Conservation (phyloP, 2,888 invertebrate genomes). For the Dendrolimus pini region DNA sequence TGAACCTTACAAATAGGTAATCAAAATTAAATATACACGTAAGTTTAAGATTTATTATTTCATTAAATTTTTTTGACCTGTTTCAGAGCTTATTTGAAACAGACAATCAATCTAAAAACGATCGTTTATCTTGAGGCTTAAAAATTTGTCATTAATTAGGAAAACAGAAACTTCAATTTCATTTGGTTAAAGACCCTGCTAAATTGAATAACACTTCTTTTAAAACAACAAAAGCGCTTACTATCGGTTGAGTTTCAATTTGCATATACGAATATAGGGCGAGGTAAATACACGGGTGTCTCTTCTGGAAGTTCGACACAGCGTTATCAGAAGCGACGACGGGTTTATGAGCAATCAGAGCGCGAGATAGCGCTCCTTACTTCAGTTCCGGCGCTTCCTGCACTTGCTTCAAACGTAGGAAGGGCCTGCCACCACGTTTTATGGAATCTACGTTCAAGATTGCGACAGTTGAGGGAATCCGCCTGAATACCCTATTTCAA, state of each 20-base stretch:
- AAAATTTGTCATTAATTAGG: too few species aligned
- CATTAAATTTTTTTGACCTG: too few species aligned
- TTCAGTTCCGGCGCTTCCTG: constrained; percentile 40
- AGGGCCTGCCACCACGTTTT: constrained; percentile 17
- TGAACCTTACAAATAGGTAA: too few species aligned
- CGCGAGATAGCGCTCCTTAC: constrained; percentile 40
- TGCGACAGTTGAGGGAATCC: not conserved
- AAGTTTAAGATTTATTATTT: too few species aligned
- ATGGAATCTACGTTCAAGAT: not conserved
- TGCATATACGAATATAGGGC: not conserved
- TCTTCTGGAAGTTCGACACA: constrained; percentile 22
- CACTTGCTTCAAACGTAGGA: constrained; percentile 29
- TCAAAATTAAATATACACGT: too few species aligned
- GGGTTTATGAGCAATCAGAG: constrained; percentile 54
- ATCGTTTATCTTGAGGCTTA: too few species aligned
- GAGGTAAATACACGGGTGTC: constrained; percentile 16
- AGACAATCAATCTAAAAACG: too few species aligned
- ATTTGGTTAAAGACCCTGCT: too few species aligned
- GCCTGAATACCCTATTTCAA: too few species aligned
- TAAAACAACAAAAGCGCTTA: not conserved
- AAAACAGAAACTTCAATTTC: too few species aligned
- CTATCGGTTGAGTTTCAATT: not conserved
- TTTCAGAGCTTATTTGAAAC: too few species aligned
- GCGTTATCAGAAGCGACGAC: constrained; percentile 27
- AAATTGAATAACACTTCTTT: not conserved